Base-by-base conservation (phyloP, 2,888 invertebrate species). In the Trilocha varians region DNA sequence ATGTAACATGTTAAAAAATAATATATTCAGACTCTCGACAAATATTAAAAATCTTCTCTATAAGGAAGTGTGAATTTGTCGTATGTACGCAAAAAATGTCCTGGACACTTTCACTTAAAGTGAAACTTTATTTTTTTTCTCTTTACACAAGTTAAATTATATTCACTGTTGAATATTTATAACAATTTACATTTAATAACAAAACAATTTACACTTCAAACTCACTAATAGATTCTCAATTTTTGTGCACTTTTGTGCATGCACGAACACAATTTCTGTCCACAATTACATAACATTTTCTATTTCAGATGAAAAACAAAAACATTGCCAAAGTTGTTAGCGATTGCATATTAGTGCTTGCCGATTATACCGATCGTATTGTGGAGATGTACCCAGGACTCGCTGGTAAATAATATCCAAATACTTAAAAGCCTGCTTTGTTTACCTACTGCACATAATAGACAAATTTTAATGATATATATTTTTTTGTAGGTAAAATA, bases 261-360 rank as follows among this genome's bases (percentile, higher is more conserved):
- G n/a, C n/a, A n/a, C n/a, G n/a, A n/a, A n/a, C n/a, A n/a, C n/a
- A n/a, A n/a, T n/a, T n/a, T n/a, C n/a, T n/a, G n/a, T n/a, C n/a
- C n/a, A n/a, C n/a, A n/a, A n/a, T n/a, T n/a, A 15, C 16, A 17
- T 6, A 14, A 44, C 52, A 9, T 40, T 61, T 37, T 37, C 39
- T 2, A 39, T 87, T 89, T 45, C 82, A 93, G 93, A 92, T 93
- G 80, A 92, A 91, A 65, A 92, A 93, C 64, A 90, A 91, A 71
- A 89, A 89, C 18, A 93, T 96, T 43, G 94, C 93, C 13, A 93
- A 95, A 78, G 90, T 95, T 13, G 93, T 95, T 3, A 92, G 93
- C 58, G 95, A 96, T 69, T 90, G 93, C 55, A 78, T 96, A 43
- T 82, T 92, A 52, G 84, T 94, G 49, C 78, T 96, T 36, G 92